These are phyloP conservation scores for Patella depressa DNA, from an alignment of 2,888 invertebrate species.

Conservation along the genomic window DNA sequence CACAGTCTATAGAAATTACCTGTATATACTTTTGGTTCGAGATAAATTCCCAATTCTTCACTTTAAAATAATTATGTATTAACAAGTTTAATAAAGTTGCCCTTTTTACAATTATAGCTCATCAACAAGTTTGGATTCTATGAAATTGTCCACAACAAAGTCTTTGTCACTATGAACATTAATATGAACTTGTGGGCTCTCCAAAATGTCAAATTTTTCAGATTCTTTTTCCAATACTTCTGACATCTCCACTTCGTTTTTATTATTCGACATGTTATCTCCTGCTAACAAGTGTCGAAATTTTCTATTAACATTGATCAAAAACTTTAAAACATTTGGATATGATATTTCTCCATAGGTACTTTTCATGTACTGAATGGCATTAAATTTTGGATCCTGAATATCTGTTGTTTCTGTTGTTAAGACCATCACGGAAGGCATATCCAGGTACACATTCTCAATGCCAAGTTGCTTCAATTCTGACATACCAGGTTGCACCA, in stretches of 20 bases:
- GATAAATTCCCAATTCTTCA: no score
- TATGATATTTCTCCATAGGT: conserved; percentile 47
- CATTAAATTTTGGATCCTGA: conserved; percentile 38
- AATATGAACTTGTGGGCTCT: neutral
- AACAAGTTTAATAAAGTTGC: no score
- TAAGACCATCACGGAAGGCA: conserved; percentile 46
- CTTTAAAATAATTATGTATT: no score
- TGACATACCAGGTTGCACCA: conserved; percentile 45
- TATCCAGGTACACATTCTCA: conserved; percentile 35
- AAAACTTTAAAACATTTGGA: conserved; percentile 47
- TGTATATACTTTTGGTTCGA: no score
- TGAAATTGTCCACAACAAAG: neutral
- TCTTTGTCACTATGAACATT: neutral
- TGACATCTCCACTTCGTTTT: conserved; percentile 50
- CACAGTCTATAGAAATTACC: no score
- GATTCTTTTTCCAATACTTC: conserved; percentile 49
- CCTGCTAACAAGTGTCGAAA: conserved; percentile 49
- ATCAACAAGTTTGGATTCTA: neutral
- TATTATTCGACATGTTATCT: conserved; percentile 39
- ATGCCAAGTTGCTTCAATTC: conserved; percentile 46
- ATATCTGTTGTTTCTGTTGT: conserved; percentile 35
- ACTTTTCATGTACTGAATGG: conserved; percentile 43
- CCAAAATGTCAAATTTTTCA: conserved; percentile 43
- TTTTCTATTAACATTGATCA: conserved; percentile 49
- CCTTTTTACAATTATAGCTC: no score